Base-by-base conservation (phyloP, 2,888 invertebrate species). In the Xiphydria camelus region DNA sequence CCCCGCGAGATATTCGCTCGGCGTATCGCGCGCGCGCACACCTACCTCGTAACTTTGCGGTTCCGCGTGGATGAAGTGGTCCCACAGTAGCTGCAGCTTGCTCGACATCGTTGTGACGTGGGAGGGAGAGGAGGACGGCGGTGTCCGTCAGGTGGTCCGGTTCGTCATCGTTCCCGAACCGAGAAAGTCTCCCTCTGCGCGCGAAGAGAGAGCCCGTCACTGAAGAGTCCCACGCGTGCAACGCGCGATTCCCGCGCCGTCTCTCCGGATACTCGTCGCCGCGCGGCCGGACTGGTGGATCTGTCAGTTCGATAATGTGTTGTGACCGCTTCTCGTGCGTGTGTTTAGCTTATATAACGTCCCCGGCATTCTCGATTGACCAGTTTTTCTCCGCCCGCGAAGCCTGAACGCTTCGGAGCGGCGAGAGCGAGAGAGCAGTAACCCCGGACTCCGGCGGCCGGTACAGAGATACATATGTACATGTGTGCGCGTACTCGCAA, bases 41-140 rank as follows among this genome's bases (percentile, higher is more conserved):
- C 52, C 64, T 72, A 84, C 84, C 82, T 84, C 83, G 70, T 82
- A 81, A 63, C 82, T 81, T 15, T 82, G 82, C 37, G 80, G 79
- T 64, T 83, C 83, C 6, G 83, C 80, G 61, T 80, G 81, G 71
- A 83, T 81, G 72, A 83, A 84, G 50, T 79, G 78, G 51, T 84
- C 82, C 84, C 84, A 84, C 59, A 81, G 79, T 42, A 80, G 56
- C 63, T 81, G 80, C 21, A 76, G 59, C 41, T 61, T 73, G 53
- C 60, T 65, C 22, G 65, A 65, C 60, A 70, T 61, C 41, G 57
- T 58, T 56, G n/a, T n/a, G n/a, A n/a, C n/a, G n/a, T n/a, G n/a
- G n/a, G n/a, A n/a, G n/a, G n/a, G n/a, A n/a, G n/a, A n/a, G n/a
- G 12, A 7, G 14, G 29, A 12, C 5, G 14, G 12, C 12, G 29